Conservation (phyloP, 2,888 invertebrate genomes). For the Drosophila algonquin region DNA sequence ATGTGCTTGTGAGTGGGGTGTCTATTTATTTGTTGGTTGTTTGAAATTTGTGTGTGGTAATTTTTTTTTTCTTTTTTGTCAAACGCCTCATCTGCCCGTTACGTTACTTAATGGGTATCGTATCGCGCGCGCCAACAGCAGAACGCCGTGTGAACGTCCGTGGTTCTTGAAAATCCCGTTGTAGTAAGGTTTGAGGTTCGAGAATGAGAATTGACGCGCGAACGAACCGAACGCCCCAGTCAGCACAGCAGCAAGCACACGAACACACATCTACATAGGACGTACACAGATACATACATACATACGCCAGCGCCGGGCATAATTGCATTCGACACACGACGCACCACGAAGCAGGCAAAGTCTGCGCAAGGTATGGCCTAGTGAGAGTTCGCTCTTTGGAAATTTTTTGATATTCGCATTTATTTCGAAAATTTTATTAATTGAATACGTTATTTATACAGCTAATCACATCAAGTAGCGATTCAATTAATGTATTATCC, state of each 20-base stretch:
- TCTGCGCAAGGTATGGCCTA: background rate
- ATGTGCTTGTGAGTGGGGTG: background rate
- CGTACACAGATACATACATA: too few species aligned
- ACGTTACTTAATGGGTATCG: conserved; percentile 64
- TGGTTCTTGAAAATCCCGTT: conserved; percentile 76
- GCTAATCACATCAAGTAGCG: too few species aligned
- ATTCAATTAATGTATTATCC: too few species aligned
- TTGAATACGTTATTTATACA: too few species aligned
- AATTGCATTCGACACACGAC: conserved; percentile 53
- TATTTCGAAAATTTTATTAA: too few species aligned
- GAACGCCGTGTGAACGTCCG: conserved; percentile 67
- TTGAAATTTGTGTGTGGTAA: conserved; percentile 29
- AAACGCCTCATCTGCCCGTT: conserved; percentile 59
- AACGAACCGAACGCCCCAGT: conserved; percentile 53
- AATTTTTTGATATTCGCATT: background rate
- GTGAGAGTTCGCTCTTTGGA: background rate
- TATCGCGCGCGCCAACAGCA: conserved; percentile 68
- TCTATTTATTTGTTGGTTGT: conserved; percentile 18
- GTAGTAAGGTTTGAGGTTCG: conserved; percentile 71
- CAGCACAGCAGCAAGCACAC: conserved; percentile 12
- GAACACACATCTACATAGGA: conserved; percentile 20
- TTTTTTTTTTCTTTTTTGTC: conserved; percentile 25
- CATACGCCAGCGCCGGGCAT: conserved; percentile 6
- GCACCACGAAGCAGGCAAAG: background rate
- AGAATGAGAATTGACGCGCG: conserved; percentile 61